Evolutionary conservation across 2,888 invertebrate genomes (phyloP), one percentile per base, ranked within the genome.

Genomic region (Pyrrhosoma nymphula): DNA sequence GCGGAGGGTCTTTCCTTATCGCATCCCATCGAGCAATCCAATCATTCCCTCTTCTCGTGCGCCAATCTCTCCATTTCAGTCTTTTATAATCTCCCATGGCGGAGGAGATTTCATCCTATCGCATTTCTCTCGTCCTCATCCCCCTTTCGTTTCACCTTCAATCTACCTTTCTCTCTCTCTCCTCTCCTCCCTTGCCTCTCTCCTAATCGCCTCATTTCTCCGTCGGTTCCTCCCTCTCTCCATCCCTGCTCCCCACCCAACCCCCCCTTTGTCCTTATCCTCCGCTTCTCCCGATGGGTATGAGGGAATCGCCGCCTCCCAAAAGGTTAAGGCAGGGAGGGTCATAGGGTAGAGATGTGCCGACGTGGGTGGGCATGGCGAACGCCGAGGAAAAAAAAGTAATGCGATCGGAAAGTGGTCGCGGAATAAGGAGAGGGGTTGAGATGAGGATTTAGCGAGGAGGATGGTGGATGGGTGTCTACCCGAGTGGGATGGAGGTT

Each of bases 301-400:
- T n/a, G n/a, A 23, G 60, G 35, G 47, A 47, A 47, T 47, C 47
- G 93, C 63, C 63, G 93, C 30, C 82, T 47, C 47, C 47, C 82
- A 12, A 30, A 30, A 39, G 93, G 75, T 93, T 93, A 39, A 39
- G 93, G 39, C 47, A 69, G 93, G 69, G 63, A 63, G 69, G 93
- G 93, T 93, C 93, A 93, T 30, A 39, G 26, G 93, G 69, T 47
- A 35, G 82, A 82, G 93, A 47, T 93, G 35, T 39, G 69, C 47
- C 93, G 30, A 93, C 93, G 93, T 93, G 93, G 93, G 93, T 93
- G 93, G 93, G 63, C 93, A 18, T n/a, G 47, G 30, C 69, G 35
- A 82, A 35, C 35, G 82, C 30, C 35, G 30, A 35, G 16, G 23
- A 18, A 82, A 35, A 35, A 69, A 35, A 82, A 69, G 18, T 69